phyloP scores from a whole-genome alignment of 2,113 vertebrate species.

The Smithornis capensis region DNA sequence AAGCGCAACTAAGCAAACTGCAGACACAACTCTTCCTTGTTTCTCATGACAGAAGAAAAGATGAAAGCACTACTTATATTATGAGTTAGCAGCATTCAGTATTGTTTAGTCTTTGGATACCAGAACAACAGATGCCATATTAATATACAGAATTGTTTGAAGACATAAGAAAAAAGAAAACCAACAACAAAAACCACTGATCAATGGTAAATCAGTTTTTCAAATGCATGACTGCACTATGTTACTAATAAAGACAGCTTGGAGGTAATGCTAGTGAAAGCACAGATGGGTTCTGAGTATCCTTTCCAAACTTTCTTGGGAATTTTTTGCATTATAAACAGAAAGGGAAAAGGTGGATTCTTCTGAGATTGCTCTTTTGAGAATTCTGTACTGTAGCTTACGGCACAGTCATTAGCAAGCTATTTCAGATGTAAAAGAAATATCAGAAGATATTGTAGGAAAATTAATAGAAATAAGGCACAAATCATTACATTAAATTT shows the following conservation, averaged over 20 bases:
- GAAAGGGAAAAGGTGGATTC: not conserved
- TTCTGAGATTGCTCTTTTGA: not conserved
- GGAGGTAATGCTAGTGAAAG: not conserved
- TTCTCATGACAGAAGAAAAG: not conserved
- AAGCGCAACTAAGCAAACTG: not conserved
- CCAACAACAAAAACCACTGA: not conserved
- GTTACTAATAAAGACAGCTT: not conserved
- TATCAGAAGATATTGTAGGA: not conserved
- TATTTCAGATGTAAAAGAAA: not conserved
- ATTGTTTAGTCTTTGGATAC: not conserved
- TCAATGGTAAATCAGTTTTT: not conserved
- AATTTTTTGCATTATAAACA: not conserved
- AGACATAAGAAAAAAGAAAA: not conserved
- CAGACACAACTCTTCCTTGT: not conserved
- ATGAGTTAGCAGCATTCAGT: not conserved
- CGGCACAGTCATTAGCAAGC: not conserved
- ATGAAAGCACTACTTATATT: not conserved
- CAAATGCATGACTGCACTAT: not conserved
- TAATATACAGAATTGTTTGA: not conserved
- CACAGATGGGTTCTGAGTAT: not conserved
- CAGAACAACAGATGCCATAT: not conserved
- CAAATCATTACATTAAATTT: not conserved
- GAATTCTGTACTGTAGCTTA: not conserved
- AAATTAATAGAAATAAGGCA: not conserved
- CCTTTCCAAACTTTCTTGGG: not conserved